A percentile compares a stretch with the other conserved stretches of the same genome.
Conservation (phyloP, 1,140 invertebrate genomes). For the Cyclargus thomasi region DNA sequence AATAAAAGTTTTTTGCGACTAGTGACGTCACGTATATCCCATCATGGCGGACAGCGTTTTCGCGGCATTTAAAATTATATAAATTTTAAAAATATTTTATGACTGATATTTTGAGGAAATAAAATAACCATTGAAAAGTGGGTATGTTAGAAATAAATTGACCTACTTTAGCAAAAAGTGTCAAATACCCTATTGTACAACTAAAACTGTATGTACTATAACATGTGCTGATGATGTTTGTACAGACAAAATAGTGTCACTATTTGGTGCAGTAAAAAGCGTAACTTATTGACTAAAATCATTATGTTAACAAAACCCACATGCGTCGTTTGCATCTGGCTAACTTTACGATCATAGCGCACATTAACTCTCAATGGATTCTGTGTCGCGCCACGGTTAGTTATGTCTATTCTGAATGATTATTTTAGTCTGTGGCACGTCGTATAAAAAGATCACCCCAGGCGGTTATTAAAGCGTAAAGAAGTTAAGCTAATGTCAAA, state of each 20-base stretch:
- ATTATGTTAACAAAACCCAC: constrained; percentile 69
- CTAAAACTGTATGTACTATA: background rate
- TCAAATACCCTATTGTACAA: too few species aligned
- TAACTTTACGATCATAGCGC: constrained; percentile 51
- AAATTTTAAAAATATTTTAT: too few species aligned
- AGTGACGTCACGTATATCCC: too few species aligned
- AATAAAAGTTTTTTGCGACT: too few species aligned
- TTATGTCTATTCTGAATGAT: constrained; percentile 38
- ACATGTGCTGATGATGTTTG: background rate
- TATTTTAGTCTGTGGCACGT: constrained; percentile 50
- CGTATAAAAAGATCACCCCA: constrained; percentile 48
- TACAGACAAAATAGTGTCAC: constrained; percentile 30
- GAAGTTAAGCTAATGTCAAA: constrained; percentile 74
- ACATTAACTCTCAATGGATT: constrained; percentile 32
- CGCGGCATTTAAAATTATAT: too few species aligned
- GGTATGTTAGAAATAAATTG: too few species aligned
- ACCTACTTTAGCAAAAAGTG: too few species aligned
- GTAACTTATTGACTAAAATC: constrained; percentile 59
- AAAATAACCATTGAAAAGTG: too few species aligned
- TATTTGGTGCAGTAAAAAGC: constrained; percentile 37
- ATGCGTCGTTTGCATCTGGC: constrained; percentile 62
- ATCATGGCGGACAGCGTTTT: too few species aligned
- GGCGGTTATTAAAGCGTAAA: constrained; percentile 72
- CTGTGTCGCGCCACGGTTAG: constrained; percentile 35
- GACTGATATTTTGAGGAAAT: too few species aligned